Percentiles rank a stretch among this genome's conserved stretches.
Conservation (phyloP, 2,888 invertebrate species). For the Liopterus haemorrhoidalis region DNA sequence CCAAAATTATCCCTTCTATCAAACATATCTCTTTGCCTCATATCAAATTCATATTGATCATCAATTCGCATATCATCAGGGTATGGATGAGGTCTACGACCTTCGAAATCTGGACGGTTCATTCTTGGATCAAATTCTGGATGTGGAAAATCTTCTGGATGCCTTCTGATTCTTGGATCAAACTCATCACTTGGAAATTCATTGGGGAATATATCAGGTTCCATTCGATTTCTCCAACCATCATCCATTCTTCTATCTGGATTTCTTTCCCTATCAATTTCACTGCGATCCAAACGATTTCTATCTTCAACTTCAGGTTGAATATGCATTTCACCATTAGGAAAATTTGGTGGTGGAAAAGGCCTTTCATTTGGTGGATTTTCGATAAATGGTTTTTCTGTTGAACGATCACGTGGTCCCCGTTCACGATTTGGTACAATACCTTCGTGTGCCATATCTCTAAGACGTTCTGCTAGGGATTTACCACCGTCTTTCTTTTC, state of each 20-base stretch:
- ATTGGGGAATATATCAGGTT: constrained; percentile 29
- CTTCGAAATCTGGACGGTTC: constrained; percentile 26
- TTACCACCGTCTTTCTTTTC: constrained; percentile 34
- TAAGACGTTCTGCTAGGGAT: constrained; percentile 38
- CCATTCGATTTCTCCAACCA: constrained; percentile 11
- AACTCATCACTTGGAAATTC: constrained; percentile 36
- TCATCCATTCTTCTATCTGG: constrained; percentile 36
- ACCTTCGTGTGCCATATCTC: constrained; percentile 38
- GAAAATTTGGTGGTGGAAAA: constrained; percentile 23
- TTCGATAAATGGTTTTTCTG: constrained; percentile 29
- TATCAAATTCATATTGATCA: constrained; percentile 32
- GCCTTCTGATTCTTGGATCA: constrained; percentile 39
- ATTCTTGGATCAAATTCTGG: constrained; percentile 41
- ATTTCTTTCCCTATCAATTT: constrained; percentile 40
- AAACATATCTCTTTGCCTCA: constrained; percentile 33
- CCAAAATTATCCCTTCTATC: constrained; percentile 41
- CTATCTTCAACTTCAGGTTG: constrained; percentile 40
- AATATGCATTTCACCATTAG: constrained; percentile 29
- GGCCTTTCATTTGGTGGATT: constrained; percentile 38
- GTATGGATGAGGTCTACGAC: constrained; percentile 20
- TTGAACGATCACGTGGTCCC: constrained; percentile 14
- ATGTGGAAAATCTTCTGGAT: constrained; percentile 40
- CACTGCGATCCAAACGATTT: constrained; percentile 37
- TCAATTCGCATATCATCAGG: constrained; percentile 23
- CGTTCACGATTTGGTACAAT: constrained; percentile 24